These are phyloP conservation scores for Rafetus swinhoei DNA, from an alignment of 2,113 vertebrate species.

Conservation along the genomic window DNA sequence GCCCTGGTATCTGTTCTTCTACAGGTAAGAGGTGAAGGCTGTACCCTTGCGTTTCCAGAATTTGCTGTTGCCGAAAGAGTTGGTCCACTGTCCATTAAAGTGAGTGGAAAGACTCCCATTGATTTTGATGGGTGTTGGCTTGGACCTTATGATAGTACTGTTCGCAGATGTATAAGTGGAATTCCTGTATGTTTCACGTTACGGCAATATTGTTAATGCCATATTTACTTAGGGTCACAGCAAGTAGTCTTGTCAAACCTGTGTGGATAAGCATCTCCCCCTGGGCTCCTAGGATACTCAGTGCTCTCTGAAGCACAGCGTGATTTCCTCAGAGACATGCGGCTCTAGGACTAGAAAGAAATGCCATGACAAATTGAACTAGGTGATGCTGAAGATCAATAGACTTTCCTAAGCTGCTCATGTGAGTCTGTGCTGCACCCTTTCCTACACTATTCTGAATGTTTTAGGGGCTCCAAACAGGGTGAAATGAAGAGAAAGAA, in stretches of 20 bases:
- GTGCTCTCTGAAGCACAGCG: not conserved
- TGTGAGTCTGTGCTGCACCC: not conserved
- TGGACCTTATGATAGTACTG: not conserved
- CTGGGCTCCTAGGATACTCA: not conserved
- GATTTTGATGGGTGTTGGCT: not conserved
- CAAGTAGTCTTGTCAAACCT: not conserved
- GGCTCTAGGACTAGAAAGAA: not conserved
- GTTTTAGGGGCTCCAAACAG: not conserved
- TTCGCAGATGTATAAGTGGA: not conserved
- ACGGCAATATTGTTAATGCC: not conserved
- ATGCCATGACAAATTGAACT: not conserved
- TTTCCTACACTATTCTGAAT: not conserved
- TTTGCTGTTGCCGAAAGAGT: not conserved
- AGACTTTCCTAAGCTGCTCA: not conserved
- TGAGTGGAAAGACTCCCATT: not conserved
- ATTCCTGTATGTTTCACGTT: not conserved
- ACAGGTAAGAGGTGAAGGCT: constrained; percentile 52
- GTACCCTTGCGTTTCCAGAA: not conserved
- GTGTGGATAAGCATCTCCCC: not conserved
- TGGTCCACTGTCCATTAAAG: not conserved
- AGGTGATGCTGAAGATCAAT: not conserved
- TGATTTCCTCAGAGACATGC: not conserved
- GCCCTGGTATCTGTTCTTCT: constrained; percentile 41
- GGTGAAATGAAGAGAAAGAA: not conserved
- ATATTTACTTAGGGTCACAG: not conserved